Evolutionary conservation across 2,797 vertebrate species (phyloP).

Genomic region (Tympanoctomys barrerae): DNA sequence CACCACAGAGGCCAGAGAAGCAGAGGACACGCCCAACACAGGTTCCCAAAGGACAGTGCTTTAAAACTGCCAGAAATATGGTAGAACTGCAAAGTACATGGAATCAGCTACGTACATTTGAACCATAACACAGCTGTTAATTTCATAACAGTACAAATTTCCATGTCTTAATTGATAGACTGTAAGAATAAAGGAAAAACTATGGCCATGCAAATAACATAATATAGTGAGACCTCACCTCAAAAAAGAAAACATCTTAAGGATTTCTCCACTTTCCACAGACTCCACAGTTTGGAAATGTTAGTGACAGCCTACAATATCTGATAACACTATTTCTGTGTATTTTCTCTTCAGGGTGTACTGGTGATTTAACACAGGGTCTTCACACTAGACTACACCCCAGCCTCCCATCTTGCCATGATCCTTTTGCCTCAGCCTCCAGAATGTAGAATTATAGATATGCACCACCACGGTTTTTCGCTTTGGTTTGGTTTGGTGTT

Average conservation of each 20-base stretch:
- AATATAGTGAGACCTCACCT: not conserved
- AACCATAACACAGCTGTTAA: conserved; percentile 10
- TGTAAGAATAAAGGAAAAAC: conserved; percentile 42
- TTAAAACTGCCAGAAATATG: conserved; percentile 14
- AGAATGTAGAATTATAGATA: not conserved
- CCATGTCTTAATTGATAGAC: not conserved
- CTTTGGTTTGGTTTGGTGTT: not conserved
- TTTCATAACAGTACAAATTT: conserved; percentile 16
- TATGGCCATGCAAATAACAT: not conserved
- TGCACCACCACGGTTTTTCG: not conserved
- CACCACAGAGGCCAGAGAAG: not conserved
- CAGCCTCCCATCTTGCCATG: not conserved
- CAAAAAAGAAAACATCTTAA: not conserved
- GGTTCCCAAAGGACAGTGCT: not conserved
- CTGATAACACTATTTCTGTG: conserved; percentile 11
- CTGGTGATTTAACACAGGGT: not conserved
- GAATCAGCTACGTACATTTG: not conserved
- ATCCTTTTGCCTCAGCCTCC: not conserved
- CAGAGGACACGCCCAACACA: not conserved
- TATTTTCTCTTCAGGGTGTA: not conserved
- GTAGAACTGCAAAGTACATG: not conserved
- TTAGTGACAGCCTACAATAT: not conserved
- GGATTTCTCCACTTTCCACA: conserved; percentile 32
- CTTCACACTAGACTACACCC: not conserved
- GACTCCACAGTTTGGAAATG: conserved; percentile 31